Evolutionary conservation across 2,113 vertebrate genomes (phyloP), one percentile per base, ranked within the genome.

Genomic region (Psophia crepitans): DNA sequence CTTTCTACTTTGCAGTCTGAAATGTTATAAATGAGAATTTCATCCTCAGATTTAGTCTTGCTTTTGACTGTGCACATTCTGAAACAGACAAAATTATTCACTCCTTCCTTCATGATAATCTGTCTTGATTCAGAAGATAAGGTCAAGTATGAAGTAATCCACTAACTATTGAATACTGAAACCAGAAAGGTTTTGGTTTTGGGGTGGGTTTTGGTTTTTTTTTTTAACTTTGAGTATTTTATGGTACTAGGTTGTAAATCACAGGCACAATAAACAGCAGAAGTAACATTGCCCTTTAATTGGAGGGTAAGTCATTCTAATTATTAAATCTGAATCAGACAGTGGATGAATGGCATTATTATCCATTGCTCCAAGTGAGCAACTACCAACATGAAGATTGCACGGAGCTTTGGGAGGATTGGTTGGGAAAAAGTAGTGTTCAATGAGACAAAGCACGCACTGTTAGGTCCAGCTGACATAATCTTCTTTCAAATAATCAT

Each of bases 301-400:
- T 97, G 81, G 49, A 24, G 87, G n/a, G 66, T 84, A 95, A 95
- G 79, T 92, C 51, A 91, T 92, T 89, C 57, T 95, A 90, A 84
- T 93, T 93, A 97, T 95, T 93, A 92, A 92, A 93, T 96, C 56
- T 96, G 96, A 97, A 97, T 97, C 80, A 83, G 91, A 58, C 46
- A 61, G 69, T 80, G 86, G 26, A 96, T 97, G 94, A 98, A 97
- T 96, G 87, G 37, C 90, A 85, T 97, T 96, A 96, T 98, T 97
- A 96, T 96, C 68, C 70, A 43, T 56, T 64, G 85, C 89, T 96
- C 51, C 84, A 65, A 89, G 66, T n/a, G 58, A 95, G 28, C 66
- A 78, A 54, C 89, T 70, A 88, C 63, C 90, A 96, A 35, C 7
- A 1, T 93, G 84, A 94, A 74, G 51, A 76, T 30, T 83, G 61